A percentile compares a stretch with the other conserved stretches of the same genome.
phyloP scores from a whole-genome alignment of 2,888 invertebrate species.

The Acrobeloides nanus region DNA sequence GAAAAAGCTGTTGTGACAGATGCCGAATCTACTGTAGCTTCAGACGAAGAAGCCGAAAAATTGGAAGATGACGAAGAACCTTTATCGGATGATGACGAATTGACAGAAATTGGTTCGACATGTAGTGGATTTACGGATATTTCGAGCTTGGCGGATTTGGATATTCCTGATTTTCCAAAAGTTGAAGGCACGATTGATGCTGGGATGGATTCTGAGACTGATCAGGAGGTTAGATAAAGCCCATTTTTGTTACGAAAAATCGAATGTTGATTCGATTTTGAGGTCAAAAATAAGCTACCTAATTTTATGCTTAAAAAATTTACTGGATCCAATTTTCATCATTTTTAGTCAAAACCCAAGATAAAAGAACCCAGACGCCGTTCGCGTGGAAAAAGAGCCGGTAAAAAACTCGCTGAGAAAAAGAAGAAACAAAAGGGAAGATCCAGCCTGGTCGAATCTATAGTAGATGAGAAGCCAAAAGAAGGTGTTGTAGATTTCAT shows the following conservation, averaged over 20 bases:
- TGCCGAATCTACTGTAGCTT: conserved; percentile 19
- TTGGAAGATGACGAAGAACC: conserved; percentile 17
- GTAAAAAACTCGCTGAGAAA: conserved; percentile 34
- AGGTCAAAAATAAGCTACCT: conserved; percentile 6
- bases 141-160: conserved; percentile 45
- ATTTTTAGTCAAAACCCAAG: no score
- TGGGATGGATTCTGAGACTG: conserved; percentile 7
- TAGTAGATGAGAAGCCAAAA: conserved; percentile 6
- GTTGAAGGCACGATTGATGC: conserved; percentile 14
- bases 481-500: neutral
- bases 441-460: conserved; percentile 9
- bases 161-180: conserved; percentile 15
- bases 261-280: neutral
- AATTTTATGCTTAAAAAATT: neutral
- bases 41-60: conserved; percentile 19
- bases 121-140: conserved; percentile 46
- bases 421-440: no score
- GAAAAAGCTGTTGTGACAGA: conserved; percentile 25
- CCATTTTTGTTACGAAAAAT: no score
- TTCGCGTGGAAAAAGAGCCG: conserved; percentile 33
- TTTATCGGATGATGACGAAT: conserved; percentile 32
- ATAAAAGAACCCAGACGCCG: neutral
- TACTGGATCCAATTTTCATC: neutral
- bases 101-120: conserved; percentile 43
- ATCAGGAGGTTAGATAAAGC: no score